These are phyloP conservation scores for Lathronympha strigana DNA, from an alignment of 2,888 invertebrate species.

Conservation along the genomic window DNA sequence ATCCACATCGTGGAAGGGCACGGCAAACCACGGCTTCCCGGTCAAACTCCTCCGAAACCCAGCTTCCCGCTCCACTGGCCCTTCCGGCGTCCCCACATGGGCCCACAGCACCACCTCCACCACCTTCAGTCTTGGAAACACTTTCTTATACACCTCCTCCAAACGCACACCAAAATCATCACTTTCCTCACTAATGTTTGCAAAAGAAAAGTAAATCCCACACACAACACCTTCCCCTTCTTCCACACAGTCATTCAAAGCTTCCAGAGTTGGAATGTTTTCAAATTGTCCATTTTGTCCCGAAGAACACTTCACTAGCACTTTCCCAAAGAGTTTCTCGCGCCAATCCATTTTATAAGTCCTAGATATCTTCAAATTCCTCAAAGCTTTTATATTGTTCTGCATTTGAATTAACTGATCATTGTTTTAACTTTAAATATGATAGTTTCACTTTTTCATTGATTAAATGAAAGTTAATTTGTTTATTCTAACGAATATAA, in stretches of 20 bases:
- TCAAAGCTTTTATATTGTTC: slow-evolving; percentile 29
- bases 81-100: slow-evolving; percentile 81
- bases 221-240: slow-evolving; percentile 80
- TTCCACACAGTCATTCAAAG: slow-evolving; percentile 74
- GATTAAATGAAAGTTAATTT: slow-evolving; percentile 9
- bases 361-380: slow-evolving; percentile 35
- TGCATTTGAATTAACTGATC: slow-evolving; percentile 36
- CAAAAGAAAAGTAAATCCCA: slow-evolving; percentile 89
- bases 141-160: slow-evolving; percentile 82
- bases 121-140: slow-evolving; percentile 83
- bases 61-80: slow-evolving; percentile 86
- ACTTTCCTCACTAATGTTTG: slow-evolving; percentile 87
- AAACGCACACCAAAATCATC: slow-evolving; percentile 88
- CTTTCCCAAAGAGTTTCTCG: slow-evolving; percentile 85
- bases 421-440: slow-evolving; percentile 2
- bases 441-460: slow-evolving; percentile 1
- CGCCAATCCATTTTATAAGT: slow-evolving; percentile 81
- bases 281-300: slow-evolving; percentile 77
- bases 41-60: slow-evolving; percentile 86
- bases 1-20: slow-evolving; percentile 88
- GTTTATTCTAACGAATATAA: slow-evolving; percentile 21
- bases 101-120: slow-evolving; percentile 89
- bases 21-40: slow-evolving; percentile 88
- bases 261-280: slow-evolving; percentile 73
- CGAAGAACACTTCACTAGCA: slow-evolving; percentile 79